Percentiles rank a stretch among this genome's conserved stretches.
These are phyloP conservation scores for Lepidochrysops patricia DNA, from an alignment of 2,888 invertebrate species.

Conservation along the genomic window DNA sequence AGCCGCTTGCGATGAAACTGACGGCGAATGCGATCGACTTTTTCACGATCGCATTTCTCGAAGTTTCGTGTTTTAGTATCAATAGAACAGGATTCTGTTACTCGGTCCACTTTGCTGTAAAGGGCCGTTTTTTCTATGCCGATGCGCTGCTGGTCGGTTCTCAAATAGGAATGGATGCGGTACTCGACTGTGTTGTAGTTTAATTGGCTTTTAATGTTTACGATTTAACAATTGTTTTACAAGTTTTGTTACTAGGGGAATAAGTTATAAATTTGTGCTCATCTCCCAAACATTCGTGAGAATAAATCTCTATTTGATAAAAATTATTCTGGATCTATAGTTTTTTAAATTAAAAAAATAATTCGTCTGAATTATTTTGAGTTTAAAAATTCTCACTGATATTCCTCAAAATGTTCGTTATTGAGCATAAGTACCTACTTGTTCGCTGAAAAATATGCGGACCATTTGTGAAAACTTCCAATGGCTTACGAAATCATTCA, in stretches of 20 bases:
- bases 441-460: not conserved
- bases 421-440: not conserved
- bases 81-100: constrained; percentile 68
- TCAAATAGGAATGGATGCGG: constrained; percentile 52
- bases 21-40: constrained; percentile 24
- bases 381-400: not conserved
- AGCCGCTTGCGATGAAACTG: constrained; percentile 25
- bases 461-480: not conserved
- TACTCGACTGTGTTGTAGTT: constrained; percentile 40
- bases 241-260: constrained; percentile 50
- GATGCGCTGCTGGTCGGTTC: constrained; percentile 57
- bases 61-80: constrained; percentile 46
- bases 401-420: constrained; percentile 4
- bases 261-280: constrained; percentile 34
- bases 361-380: too few relatives aligned
- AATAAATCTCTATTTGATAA: too few relatives aligned
- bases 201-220: constrained; percentile 53
- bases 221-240: constrained; percentile 44
- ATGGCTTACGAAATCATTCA: not conserved
- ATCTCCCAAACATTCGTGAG: constrained; percentile 2
- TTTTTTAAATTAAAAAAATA: too few relatives aligned
- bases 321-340: too few relatives aligned
- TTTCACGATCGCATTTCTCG: constrained; percentile 29
- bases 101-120: constrained; percentile 23
- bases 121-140: constrained; percentile 30